Base-by-base conservation (phyloP, 2,888 invertebrate species). In the Temnothorax rugatulus region DNA sequence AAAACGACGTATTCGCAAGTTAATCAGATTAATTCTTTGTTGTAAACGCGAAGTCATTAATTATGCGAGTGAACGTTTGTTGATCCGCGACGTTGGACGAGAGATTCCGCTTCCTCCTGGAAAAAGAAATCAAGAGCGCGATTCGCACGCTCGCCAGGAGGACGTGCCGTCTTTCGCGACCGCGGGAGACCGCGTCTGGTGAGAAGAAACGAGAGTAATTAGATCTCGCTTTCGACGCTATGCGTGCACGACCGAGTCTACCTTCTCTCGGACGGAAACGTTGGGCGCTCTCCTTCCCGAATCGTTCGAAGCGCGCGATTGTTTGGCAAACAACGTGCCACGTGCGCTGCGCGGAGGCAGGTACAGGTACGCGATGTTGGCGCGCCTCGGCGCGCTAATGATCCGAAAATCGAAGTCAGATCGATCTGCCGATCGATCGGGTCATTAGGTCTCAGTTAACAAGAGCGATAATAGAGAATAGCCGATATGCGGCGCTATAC, bases 241-340 rank as follows among this genome's bases (percentile, higher is more conserved):
- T 54, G 77, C 54, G 59, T 34, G 57, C 66, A 47, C 64, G 4
- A 41, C 9, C 38, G 34, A 41, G 34, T 57, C 71, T 63, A 66
- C 50, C 34, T 64, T 64, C 21, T 38, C 63, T 64, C 66, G 41
- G n/a, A 81, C 11, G n/a, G 15, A 41, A 59, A 13, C 38, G 68
- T 59, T 41, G 75, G 54, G 52, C 73, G 84, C 52, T 82, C 59
- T 77, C 59, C 76, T 50, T 54, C 47, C 68, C 18, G 59, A 79
- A 61, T 74, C 79, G 69, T 66, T 61, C 38, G 66, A 34, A 29
- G 13, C 25, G 29, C 59, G 38, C 47, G 68, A 83, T 63, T 82
- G 77, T 85, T 86, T 86, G 77, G 50, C 74, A 85, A 89, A 85
- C 82, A 79, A 64, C 18, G 63, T 50, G 81, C 77, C 77, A 83